Percentiles rank a stretch among this genome's conserved stretches.
phyloP scores from a whole-genome alignment of 2,113 vertebrate genomes.

The Varanus komodoensis region DNA sequence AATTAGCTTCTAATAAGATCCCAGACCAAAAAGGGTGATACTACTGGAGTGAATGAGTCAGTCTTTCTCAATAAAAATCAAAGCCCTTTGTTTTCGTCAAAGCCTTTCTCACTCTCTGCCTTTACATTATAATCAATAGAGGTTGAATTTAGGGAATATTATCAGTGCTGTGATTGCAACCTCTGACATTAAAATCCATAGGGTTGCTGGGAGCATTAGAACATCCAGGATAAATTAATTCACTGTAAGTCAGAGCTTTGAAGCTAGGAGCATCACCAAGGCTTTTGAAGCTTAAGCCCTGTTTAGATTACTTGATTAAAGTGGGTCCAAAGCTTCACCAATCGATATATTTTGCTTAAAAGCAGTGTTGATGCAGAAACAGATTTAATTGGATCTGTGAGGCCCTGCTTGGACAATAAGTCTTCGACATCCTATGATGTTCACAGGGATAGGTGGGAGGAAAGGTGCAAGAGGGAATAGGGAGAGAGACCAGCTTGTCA shows the following conservation, averaged over 20 bases:
- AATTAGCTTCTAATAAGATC: conserved; percentile 7
- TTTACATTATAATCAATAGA: conserved; percentile 69
- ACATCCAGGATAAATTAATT: conserved; percentile 78
- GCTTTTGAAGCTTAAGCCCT: conserved; percentile 81
- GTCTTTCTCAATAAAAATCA: conserved; percentile 43
- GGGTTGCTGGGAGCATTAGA: conserved; percentile 74
- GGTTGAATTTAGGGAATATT: conserved; percentile 67
- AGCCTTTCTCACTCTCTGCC: conserved; percentile 29
- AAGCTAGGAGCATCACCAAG: conserved; percentile 71
- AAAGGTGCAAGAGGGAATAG: background rate
- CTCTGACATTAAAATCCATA: conserved; percentile 76
- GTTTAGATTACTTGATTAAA: conserved; percentile 85
- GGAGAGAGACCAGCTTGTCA: background rate
- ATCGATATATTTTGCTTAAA: conserved; percentile 79
- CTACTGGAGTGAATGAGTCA: conserved; percentile 12
- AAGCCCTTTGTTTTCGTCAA: conserved; percentile 52
- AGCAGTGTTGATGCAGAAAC: conserved; percentile 72
- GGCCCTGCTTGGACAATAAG: conserved; percentile 47
- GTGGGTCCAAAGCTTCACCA: conserved; percentile 73
- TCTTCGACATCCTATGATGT: conserved; percentile 50
- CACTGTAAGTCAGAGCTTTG: conserved; percentile 79
- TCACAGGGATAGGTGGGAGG: no score
- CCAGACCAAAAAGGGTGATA: background rate
- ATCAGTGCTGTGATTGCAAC: conserved; percentile 67
- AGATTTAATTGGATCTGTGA: conserved; percentile 66